Conservation (phyloP, 1,140 invertebrate genomes). For the Lasioglossum albipes region DNA sequence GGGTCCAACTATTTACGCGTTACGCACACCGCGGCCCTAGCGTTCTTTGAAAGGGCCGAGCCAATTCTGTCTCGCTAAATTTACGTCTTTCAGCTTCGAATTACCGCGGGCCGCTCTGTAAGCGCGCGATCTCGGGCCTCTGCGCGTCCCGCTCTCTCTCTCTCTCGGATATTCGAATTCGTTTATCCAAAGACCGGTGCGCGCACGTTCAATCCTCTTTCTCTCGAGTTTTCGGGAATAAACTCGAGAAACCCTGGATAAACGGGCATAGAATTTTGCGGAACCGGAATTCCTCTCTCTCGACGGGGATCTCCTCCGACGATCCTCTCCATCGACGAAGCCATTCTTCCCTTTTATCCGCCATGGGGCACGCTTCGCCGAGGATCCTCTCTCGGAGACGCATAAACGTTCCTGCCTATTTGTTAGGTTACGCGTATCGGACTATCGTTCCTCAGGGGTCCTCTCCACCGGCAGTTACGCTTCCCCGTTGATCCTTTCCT, state of each 20-base stretch:
- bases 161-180: too few relatives aligned
- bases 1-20: constrained; percentile 34
- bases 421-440: constrained; percentile 56
- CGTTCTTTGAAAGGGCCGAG: constrained; percentile 10
- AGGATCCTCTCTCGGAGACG: constrained; percentile 17
- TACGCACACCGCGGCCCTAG: background rate
- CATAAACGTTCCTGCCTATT: constrained; percentile 53
- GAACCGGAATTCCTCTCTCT: constrained; percentile 16
- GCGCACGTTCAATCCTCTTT: too few relatives aligned
- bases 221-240: too few relatives aligned
- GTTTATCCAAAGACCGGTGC: too few relatives aligned
- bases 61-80: constrained; percentile 12
- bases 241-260: too few relatives aligned
- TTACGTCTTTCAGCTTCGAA: constrained; percentile 9
- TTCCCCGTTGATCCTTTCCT: constrained; percentile 1
- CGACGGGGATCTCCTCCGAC: background rate
- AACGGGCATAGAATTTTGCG: background rate
- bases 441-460: constrained; percentile 2
- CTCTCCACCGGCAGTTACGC: constrained; percentile 22
- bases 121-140: too few relatives aligned
- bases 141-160: too few relatives aligned
- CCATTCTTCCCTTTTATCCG: constrained; percentile 15
- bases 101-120: background rate
- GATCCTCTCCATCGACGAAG: background rate
- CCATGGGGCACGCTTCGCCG: constrained; percentile 2